phyloP scores from a whole-genome alignment of 2,113 vertebrate genomes.

The Phylloscopus whistleri region DNA sequence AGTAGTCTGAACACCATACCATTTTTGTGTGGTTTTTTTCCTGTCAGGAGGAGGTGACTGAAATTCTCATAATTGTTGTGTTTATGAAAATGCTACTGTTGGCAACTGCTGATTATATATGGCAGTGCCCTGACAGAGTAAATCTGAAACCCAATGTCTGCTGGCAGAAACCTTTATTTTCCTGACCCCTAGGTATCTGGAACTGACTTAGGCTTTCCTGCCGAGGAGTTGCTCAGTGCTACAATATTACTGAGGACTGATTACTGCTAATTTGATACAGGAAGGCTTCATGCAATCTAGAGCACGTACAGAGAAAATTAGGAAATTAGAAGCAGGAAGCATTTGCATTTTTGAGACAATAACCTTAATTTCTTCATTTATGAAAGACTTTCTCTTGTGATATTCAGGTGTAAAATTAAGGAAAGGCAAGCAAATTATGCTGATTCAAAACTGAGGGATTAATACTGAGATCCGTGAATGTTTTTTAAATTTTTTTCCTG shows the following conservation, averaged over 20 bases:
- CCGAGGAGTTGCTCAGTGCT: neutral
- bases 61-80: neutral
- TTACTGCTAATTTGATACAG: neutral
- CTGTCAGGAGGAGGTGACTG: neutral
- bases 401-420: neutral
- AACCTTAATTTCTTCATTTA: neutral
- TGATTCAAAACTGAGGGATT: neutral
- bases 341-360: neutral
- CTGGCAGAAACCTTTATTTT: neutral
- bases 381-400: neutral
- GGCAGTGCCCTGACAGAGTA: too few relatives aligned
- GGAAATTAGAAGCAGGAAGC: neutral
- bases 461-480: neutral
- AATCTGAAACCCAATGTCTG: neutral
- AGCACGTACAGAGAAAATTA: rapidly evolving
- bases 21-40: too few relatives aligned
- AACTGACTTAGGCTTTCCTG: neutral
- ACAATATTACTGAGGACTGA: neutral
- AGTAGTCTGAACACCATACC: neutral
- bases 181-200: neutral
- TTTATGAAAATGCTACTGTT: neutral
- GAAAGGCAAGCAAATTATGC: neutral
- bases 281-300: neutral
- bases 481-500: neutral
- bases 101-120: neutral